Conservation (phyloP, 2,113 vertebrate genomes). For the Gambusia affinis region DNA sequence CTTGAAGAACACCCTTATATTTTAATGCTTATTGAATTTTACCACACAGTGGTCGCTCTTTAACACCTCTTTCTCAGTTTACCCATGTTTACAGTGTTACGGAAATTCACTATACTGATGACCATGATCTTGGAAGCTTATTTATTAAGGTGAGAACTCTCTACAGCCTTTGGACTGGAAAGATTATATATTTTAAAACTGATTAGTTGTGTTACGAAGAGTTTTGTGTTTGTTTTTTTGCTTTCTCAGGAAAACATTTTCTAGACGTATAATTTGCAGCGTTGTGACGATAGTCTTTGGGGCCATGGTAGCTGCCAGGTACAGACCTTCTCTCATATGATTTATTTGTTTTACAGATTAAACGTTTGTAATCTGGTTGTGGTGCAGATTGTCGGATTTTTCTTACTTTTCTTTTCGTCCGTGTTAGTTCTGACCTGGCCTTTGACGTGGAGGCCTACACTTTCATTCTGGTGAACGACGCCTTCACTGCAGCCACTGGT, state of each 20-base stretch:
- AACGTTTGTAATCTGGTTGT: neutral
- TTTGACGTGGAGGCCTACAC: slow-evolving; percentile 87
- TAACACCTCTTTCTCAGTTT: slow-evolving; percentile 79
- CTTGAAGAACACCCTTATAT: neutral
- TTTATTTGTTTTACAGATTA: neutral
- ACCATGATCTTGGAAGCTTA: slow-evolving; percentile 89
- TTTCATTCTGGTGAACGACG: slow-evolving; percentile 90
- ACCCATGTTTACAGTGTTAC: slow-evolving; percentile 94
- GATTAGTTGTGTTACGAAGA: too few species aligned
- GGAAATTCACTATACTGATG: slow-evolving; percentile 93
- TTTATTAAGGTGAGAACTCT: slow-evolving; percentile 82
- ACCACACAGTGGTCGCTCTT: neutral
- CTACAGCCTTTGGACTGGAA: neutral
- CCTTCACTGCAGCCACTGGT: slow-evolving; percentile 89
- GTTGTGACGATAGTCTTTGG: slow-evolving; percentile 87
- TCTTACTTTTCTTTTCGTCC: neutral
- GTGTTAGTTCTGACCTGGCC: slow-evolving; percentile 87
- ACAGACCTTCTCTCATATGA: slow-evolving; percentile 14
- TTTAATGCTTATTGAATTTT: neutral
- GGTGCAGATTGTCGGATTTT: neutral
- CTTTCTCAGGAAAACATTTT: slow-evolving; percentile 84
- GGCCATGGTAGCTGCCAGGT: slow-evolving; percentile 91
- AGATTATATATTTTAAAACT: too few species aligned
- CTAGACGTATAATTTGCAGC: slow-evolving; percentile 79
- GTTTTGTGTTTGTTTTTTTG: slow-evolving; percentile 5